phyloP scores from a whole-genome alignment of 35 echinoderm and acorn worm species.

The Holothuria glaberrima region DNA sequence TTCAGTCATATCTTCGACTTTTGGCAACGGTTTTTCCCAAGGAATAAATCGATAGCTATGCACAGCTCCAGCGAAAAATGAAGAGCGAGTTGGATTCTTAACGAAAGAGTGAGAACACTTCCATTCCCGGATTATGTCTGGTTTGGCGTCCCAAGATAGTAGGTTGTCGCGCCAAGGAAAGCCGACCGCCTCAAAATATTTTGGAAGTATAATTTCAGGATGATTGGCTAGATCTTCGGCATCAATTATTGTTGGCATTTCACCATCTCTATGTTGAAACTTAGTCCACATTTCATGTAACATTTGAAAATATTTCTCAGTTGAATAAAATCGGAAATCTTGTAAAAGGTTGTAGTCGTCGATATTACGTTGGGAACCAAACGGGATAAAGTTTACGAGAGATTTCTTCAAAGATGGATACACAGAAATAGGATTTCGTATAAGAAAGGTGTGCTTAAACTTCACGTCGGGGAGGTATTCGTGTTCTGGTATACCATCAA shows the following conservation, averaged over 20 bases:
- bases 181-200: slow-evolving; percentile 66
- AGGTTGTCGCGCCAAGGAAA: slow-evolving; percentile 47
- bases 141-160: slow-evolving; percentile 33
- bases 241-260: slow-evolving; percentile 55
- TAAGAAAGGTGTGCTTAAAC: slow-evolving; percentile 70
- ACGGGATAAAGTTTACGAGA: not conserved
- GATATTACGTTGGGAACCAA: not conserved
- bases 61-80: not conserved
- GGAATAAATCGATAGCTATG: slow-evolving; percentile 8
- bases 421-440: slow-evolving; percentile 55
- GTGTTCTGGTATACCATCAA: slow-evolving; percentile 30
- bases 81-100: no score
- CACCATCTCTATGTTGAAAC: slow-evolving; percentile 37
- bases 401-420: slow-evolving; percentile 54
- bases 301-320: slow-evolving; percentile 43
- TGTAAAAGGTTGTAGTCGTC: not conserved
- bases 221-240: slow-evolving; percentile 37
- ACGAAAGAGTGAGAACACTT: slow-evolving; percentile 2
- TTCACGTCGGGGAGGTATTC: not conserved
- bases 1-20: slow-evolving; percentile 13
- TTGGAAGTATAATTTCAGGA: slow-evolving; percentile 49
- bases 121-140: slow-evolving; percentile 37
- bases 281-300: slow-evolving; percentile 60
- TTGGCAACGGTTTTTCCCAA: not conserved
- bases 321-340: not conserved